A percentile compares a stretch with the other conserved stretches of the same genome.
Conservation (phyloP, 2,113 vertebrate genomes). For the Limanda limanda region DNA sequence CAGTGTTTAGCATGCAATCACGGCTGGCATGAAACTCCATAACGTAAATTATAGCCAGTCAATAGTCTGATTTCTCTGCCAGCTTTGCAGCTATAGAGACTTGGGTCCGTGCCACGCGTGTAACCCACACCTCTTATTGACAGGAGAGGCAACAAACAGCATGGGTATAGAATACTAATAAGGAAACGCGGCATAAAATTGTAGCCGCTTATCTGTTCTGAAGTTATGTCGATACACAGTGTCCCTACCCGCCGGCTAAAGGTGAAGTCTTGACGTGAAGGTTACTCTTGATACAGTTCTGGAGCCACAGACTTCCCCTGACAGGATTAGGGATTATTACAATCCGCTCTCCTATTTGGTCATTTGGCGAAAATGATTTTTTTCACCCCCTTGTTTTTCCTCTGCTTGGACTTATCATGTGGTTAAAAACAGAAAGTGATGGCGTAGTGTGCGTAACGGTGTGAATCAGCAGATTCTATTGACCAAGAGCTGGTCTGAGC, state of each 20-base stretch:
- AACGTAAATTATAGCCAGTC: slow-evolving; percentile 66
- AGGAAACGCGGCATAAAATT: slow-evolving; percentile 38
- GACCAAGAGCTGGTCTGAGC: slow-evolving; percentile 21
- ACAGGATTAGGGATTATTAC: neutral
- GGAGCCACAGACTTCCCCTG: neutral
- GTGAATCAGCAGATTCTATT: slow-evolving; percentile 18
- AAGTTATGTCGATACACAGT: slow-evolving; percentile 32
- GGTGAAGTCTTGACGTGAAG: slow-evolving; percentile 38
- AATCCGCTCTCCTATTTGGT: neutral
- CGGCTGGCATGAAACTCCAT: slow-evolving; percentile 53
- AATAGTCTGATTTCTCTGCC: slow-evolving; percentile 62
- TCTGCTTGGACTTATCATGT: neutral
- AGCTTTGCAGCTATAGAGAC: slow-evolving; percentile 46
- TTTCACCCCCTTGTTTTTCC: neutral
- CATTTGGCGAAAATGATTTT: neutral
- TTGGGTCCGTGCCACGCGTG: slow-evolving; percentile 58
- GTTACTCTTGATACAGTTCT: slow-evolving; percentile 28
- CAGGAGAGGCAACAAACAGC: slow-evolving; percentile 48
- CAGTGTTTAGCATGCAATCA: slow-evolving; percentile 68
- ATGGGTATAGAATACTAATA: slow-evolving; percentile 51
- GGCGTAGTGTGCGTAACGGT: neutral
- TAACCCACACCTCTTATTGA: slow-evolving; percentile 64
- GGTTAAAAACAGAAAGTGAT: slow-evolving; percentile 18
- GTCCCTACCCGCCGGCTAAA: slow-evolving; percentile 17
- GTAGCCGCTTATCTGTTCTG: slow-evolving; percentile 32